A percentile compares a stretch with the other conserved stretches of the same genome.
phyloP scores from a whole-genome alignment of 2,797 vertebrate species.

The Australoheros facetus region DNA sequence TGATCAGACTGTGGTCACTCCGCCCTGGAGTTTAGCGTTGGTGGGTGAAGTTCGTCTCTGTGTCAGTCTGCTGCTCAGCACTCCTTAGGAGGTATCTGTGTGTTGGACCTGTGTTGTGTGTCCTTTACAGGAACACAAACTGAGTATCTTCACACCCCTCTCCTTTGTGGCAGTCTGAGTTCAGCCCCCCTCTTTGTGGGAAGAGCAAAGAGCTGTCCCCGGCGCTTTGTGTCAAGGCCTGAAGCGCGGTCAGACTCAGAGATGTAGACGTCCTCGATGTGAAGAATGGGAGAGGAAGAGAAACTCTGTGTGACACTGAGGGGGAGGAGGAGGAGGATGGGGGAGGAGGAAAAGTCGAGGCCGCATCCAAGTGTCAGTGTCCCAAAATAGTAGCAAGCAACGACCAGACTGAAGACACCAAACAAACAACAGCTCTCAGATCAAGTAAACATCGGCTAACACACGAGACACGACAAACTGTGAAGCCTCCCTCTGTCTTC shows the following conservation, averaged over 20 bases:
- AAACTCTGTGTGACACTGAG: slow-evolving; percentile 53
- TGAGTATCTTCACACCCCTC: slow-evolving; percentile 46
- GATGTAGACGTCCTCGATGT: slow-evolving; percentile 60
- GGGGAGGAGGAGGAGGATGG: not conserved
- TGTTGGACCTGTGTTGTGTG: too few species aligned
- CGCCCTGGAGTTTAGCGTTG: too few species aligned
- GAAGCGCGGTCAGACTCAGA: slow-evolving; percentile 45
- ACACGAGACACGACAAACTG: slow-evolving; percentile 55
- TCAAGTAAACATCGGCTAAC: slow-evolving; percentile 75
- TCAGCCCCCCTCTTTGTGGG: slow-evolving; percentile 36
- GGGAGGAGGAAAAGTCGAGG: slow-evolving; percentile 38
- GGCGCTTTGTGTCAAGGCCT: slow-evolving; percentile 67
- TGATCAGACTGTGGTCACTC: too few species aligned
- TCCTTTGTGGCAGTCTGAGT: slow-evolving; percentile 31
- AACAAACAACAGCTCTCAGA: slow-evolving; percentile 81
- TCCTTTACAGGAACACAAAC: slow-evolving; percentile 56
- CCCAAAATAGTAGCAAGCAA: slow-evolving; percentile 72
- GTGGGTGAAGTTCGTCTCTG: too few species aligned
- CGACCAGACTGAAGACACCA: slow-evolving; percentile 77
- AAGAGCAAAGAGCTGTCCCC: slow-evolving; percentile 66
- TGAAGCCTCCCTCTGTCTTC: slow-evolving; percentile 74
- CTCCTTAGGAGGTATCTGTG: too few species aligned
- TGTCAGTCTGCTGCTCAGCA: too few species aligned
- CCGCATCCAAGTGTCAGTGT: slow-evolving; percentile 70
- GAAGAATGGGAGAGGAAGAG: slow-evolving; percentile 41